Evolutionary conservation across 2,797 vertebrate genomes (phyloP).

Genomic region (Poeciliopsis gracilis): DNA sequence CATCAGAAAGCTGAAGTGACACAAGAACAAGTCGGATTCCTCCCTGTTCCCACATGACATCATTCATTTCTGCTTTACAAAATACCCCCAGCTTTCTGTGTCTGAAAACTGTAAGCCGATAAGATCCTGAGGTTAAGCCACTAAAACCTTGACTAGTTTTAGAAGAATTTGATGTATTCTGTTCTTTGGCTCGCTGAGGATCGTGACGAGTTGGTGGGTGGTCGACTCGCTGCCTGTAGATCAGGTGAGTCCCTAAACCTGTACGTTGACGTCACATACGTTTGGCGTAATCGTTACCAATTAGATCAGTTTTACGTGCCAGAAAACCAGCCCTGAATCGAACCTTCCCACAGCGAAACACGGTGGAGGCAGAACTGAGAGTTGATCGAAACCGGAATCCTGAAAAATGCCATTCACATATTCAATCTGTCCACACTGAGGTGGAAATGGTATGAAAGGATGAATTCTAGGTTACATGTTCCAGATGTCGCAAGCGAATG

Average conservation of each 20-base stretch:
- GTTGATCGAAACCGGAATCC: not conserved
- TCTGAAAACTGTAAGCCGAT: conserved; percentile 49
- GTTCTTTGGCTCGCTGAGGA: not conserved
- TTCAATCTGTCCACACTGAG: not conserved
- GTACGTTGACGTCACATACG: too few relatives aligned
- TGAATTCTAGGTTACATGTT: not conserved
- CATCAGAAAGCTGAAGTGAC: conserved; percentile 49
- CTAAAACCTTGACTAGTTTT: conserved; percentile 31
- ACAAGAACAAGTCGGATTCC: conserved; percentile 59
- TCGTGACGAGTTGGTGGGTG: not conserved
- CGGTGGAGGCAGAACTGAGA: too few relatives aligned
- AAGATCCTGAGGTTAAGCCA: conserved; percentile 42
- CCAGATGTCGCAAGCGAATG: not conserved
- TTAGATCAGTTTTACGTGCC: too few relatives aligned
- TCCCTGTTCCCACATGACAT: conserved; percentile 40
- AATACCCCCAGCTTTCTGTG: conserved; percentile 14
- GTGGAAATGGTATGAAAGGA: not conserved
- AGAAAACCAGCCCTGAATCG: too few relatives aligned
- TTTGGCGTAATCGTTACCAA: too few relatives aligned
- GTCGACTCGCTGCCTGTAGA: not conserved
- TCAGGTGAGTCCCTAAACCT: not conserved
- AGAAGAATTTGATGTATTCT: conserved; percentile 47
- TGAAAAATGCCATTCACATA: not conserved
- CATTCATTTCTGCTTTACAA: conserved; percentile 52
- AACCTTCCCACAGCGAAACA: too few relatives aligned